Evolutionary conservation across 2,797 vertebrate genomes (phyloP).

Genomic region (Antrozous pallidus): DNA sequence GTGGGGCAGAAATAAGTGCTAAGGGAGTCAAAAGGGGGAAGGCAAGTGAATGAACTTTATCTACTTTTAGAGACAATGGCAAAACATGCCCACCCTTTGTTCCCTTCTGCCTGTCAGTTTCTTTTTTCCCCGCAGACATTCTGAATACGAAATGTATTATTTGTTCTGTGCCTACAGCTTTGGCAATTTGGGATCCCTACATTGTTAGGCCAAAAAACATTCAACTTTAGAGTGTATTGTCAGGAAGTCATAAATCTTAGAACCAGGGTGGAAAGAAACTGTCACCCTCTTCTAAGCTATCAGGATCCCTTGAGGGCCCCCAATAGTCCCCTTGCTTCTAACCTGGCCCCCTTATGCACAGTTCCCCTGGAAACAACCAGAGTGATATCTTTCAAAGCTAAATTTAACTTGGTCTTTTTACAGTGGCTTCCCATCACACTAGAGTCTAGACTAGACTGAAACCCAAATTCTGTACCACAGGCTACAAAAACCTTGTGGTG

Average conservation of each 20-base stretch:
- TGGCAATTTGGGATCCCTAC: conserved; percentile 60
- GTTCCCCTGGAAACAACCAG: not conserved
- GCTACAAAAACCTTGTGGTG: not conserved
- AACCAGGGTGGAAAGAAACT: not conserved
- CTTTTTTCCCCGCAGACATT: conserved; percentile 26
- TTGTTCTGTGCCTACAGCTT: conserved; percentile 69
- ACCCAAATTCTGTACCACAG: not conserved
- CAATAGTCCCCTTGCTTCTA: not conserved
- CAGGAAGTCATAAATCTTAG: conserved; percentile 57
- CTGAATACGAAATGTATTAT: conserved; percentile 62
- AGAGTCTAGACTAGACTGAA: not conserved
- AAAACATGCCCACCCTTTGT: not conserved
- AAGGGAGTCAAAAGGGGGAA: not conserved
- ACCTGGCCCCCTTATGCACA: not conserved
- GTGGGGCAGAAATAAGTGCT: conserved; percentile 17
- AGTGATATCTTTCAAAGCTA: conserved; percentile 32
- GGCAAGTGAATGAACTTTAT: not conserved
- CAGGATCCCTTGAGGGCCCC: not conserved
- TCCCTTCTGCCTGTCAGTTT: conserved; percentile 25
- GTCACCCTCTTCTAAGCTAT: not conserved
- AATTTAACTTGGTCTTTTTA: not conserved
- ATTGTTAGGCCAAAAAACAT: conserved; percentile 47
- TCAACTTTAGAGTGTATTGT: conserved; percentile 43
- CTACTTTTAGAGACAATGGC: conserved; percentile 36
- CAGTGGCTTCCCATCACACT: not conserved